phyloP scores from a whole-genome alignment of 1,140 invertebrate genomes.

The Delia radicum region DNA sequence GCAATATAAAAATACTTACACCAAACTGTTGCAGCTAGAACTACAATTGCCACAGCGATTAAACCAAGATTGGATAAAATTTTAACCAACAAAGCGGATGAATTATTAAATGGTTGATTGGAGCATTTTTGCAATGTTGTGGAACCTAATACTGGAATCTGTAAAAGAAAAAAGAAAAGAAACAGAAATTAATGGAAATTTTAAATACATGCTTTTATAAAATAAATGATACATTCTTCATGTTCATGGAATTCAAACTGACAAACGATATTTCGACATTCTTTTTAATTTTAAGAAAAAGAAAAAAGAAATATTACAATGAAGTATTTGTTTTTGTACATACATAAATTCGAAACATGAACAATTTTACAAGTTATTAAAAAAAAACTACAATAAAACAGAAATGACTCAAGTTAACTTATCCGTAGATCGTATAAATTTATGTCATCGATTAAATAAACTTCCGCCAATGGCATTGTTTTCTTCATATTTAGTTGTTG shows the following conservation, averaged over 20 bases:
- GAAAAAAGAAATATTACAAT: background rate
- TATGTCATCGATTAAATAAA: conserved; percentile 26
- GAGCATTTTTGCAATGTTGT: conserved; percentile 39
- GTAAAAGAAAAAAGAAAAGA: conserved; percentile 30
- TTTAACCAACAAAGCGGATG: conserved; percentile 33
- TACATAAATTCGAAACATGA: no score
- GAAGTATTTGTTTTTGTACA: background rate
- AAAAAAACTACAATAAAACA: background rate
- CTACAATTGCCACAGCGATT: conserved; percentile 35
- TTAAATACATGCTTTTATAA: background rate
- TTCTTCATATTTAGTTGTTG: background rate
- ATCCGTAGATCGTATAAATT: conserved; percentile 11
- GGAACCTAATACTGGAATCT: conserved; percentile 41
- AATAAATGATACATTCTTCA: background rate
- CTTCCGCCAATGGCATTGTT: background rate
- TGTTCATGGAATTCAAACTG: background rate
- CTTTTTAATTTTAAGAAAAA: background rate
- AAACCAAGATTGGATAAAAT: conserved; percentile 47
- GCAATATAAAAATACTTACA: conserved; percentile 21
- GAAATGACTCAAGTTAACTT: background rate
- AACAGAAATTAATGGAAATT: no score
- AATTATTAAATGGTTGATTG: conserved; percentile 30
- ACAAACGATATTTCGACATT: background rate
- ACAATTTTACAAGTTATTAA: no score
- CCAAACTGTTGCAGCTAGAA: conserved; percentile 30